Percentiles rank a stretch among this genome's conserved stretches.
These are phyloP conservation scores for Thera obeliscata DNA, from an alignment of 2,888 invertebrate species.

Conservation along the genomic window DNA sequence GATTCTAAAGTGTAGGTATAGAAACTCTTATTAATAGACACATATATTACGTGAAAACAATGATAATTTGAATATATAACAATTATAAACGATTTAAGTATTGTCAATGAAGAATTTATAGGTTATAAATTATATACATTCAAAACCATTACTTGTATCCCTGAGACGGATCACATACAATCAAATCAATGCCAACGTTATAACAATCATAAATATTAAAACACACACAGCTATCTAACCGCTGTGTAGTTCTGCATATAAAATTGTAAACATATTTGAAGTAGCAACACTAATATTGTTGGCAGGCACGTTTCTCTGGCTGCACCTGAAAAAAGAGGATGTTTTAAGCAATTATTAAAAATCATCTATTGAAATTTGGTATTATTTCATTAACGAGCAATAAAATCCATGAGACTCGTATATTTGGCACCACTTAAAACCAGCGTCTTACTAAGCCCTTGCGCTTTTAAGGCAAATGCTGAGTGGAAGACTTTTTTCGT, in stretches of 20 bases:
- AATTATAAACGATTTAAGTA: slow-evolving; percentile 31
- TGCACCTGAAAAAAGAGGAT: too few relatives aligned
- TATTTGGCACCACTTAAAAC: too few relatives aligned
- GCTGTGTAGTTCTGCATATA: slow-evolving; percentile 67
- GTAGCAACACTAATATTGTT: slow-evolving; percentile 66
- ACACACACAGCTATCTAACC: slow-evolving; percentile 69
- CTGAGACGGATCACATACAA: slow-evolving; percentile 49
- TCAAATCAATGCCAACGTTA: slow-evolving; percentile 41
- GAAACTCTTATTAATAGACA: slow-evolving; percentile 32
- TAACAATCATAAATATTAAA: slow-evolving; percentile 9
- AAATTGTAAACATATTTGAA: slow-evolving; percentile 69
- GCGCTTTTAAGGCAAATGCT: too few relatives aligned
- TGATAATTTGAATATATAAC: slow-evolving; percentile 34
- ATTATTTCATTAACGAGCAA: too few relatives aligned
- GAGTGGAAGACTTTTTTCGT: too few relatives aligned
- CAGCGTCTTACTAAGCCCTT: too few relatives aligned
- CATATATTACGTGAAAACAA: slow-evolving; percentile 20
- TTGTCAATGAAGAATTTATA: slow-evolving; percentile 31
- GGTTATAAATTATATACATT: slow-evolving; percentile 24
- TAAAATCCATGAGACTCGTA: too few relatives aligned
- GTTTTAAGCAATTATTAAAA: too few relatives aligned
- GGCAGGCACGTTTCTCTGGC: slow-evolving; percentile 71
- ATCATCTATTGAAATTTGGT: too few relatives aligned
- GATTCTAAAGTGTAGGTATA: slow-evolving; percentile 35
- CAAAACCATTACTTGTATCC: slow-evolving; percentile 50